Evolutionary conservation across 2,113 vertebrate species (phyloP), one percentile per base, ranked within the genome.

Genomic region (Microcebus murinus): DNA sequence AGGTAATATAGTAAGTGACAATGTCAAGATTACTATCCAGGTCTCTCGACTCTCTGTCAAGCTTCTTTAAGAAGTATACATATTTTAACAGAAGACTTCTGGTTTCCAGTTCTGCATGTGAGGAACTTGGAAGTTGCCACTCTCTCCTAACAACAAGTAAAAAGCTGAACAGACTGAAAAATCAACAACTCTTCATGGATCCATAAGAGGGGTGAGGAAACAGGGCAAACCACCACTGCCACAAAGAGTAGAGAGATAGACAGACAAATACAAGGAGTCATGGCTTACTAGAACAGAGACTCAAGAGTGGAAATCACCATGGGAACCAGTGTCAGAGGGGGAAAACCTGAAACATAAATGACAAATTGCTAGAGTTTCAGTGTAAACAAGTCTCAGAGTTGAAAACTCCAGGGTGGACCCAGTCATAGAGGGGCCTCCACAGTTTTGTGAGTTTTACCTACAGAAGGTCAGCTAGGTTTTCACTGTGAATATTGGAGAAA

Each of bases 71-170:
- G 27, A n/a, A 17, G 9, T 90, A 92, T 31, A 70, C 52, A 83
- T 39, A 57, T 85, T 95, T 94, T 81, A 85, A 87, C 23, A 95
- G 20, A 91, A n/a, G 42, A 92, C 25, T 87, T 39, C 57, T 27
- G 17, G 42, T 74, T 87, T 55, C n/a, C 20, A 87, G 34, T 57
- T 92, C 36, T 87, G 61, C 20, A 31, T 82, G 39, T 57, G 65
- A 65, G 63, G 76, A 87, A 25, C 87, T n/a, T 82, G 12, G 20
- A 82, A 92, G 36, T 63, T 27, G 9, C 61, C 48, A 83, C 4
- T 36, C 36, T 82, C 13, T 57, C 48, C 12, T 76, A 82, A 81
- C 74, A 90, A 42, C 13, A 65, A 67, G 27, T 57, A 34, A 74
- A 92, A 87, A 76, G 36, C 25, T 67, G 6, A 87, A 48, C 17